Conservation (phyloP, 30 jellyfish, hydroid and myxozoan genomes). For the Pseudorhiza aurosa region DNA sequence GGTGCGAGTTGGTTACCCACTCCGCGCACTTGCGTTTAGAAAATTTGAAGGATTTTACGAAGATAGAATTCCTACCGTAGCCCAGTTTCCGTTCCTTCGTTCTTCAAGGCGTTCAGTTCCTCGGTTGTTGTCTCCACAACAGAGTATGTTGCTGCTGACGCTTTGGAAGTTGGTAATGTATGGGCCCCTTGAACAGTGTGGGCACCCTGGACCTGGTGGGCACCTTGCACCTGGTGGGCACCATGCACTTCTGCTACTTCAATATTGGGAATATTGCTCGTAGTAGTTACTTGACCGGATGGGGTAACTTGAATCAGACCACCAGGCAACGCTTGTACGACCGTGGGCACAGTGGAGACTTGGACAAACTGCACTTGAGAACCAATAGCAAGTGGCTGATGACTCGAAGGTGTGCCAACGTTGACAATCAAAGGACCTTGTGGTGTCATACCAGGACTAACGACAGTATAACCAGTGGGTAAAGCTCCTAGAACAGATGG, state of each 20-base stretch:
- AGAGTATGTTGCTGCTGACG: constrained; percentile 13
- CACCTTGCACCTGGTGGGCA: neutral
- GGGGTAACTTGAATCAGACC: constrained; percentile 86
- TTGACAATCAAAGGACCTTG: constrained; percentile 75
- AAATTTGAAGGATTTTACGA: too few relatives aligned
- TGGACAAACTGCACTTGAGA: constrained; percentile 82
- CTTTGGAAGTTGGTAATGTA: neutral
- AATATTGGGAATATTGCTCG: constrained; percentile 17
- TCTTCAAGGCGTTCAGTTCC: constrained; percentile 3
- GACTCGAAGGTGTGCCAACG: constrained; percentile 63
- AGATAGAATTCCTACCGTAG: constrained; percentile 8
- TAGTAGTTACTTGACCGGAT: constrained; percentile 62
- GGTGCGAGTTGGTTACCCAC: too few relatives aligned
- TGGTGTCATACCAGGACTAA: constrained; percentile 74
- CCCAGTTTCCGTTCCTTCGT: constrained; percentile 8
- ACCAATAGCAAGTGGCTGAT: constrained; percentile 54
- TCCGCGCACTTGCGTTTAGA: too few relatives aligned
- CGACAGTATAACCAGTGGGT: constrained; percentile 81
- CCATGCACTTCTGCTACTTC: constrained; percentile 44
- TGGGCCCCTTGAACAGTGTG: neutral
- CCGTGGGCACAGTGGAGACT: constrained; percentile 79
- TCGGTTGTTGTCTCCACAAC: constrained; percentile 9
- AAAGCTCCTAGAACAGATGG: constrained; percentile 34
- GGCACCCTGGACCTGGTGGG: constrained; percentile 1
- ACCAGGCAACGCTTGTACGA: constrained; percentile 80